phyloP scores from a whole-genome alignment of 1,140 invertebrate genomes.

The Hyles vespertilio region DNA sequence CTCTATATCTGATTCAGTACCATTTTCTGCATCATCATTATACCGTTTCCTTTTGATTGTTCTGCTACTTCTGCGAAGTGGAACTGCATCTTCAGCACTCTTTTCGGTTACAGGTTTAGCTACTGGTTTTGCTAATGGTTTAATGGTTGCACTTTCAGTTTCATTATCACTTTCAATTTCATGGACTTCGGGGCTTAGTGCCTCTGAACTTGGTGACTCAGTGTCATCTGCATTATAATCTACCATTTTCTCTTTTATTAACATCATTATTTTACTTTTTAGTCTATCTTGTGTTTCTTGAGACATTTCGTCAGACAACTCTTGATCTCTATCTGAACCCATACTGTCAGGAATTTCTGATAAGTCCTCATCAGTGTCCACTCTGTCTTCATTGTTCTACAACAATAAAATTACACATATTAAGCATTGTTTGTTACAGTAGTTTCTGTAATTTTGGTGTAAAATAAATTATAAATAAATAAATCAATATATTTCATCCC shows the following conservation, averaged over 20 bases:
- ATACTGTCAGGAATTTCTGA: slow-evolving; percentile 36
- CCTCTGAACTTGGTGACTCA: slow-evolving; percentile 11
- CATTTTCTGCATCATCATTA: slow-evolving; percentile 78
- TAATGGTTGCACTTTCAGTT: slow-evolving; percentile 23
- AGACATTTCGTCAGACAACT: slow-evolving; percentile 32
- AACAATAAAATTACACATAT: no score
- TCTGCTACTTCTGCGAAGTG: slow-evolving; percentile 78
- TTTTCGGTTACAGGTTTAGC: slow-evolving; percentile 28
- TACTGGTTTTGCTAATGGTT: slow-evolving; percentile 21
- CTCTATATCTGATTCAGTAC: slow-evolving; percentile 79
- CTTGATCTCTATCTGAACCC: slow-evolving; percentile 39
- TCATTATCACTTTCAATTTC: slow-evolving; percentile 49
- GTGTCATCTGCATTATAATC: slow-evolving; percentile 32
- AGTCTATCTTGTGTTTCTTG: slow-evolving; percentile 32
- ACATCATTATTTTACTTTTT: slow-evolving; percentile 32
- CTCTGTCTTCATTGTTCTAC: slow-evolving; percentile 21
- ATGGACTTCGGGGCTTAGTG: slow-evolving; percentile 33
- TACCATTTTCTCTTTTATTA: slow-evolving; percentile 29
- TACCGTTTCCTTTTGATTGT: slow-evolving; percentile 81
- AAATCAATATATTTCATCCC: no score
- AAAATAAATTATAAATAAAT: no score
- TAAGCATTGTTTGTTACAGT: no score
- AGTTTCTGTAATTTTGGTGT: no score
- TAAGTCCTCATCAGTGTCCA: slow-evolving; percentile 17
- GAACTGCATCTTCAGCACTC: slow-evolving; percentile 45